Conservation (phyloP, 2,113 vertebrate genomes). For the Tachysurus fulvidraco region DNA sequence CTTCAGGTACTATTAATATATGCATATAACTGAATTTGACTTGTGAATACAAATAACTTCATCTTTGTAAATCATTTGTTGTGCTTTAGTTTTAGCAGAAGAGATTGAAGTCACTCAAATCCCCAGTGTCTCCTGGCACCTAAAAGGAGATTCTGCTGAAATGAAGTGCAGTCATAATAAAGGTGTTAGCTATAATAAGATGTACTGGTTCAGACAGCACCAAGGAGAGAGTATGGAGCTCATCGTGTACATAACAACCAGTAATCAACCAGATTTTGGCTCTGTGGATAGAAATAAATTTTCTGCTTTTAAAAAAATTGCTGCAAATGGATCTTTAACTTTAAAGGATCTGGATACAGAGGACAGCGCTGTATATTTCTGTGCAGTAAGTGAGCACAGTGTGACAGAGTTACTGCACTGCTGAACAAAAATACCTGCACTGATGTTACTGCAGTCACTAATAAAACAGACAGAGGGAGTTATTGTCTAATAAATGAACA, state of each 20-base stretch:
- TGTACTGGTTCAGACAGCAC: slow-evolving; percentile 42
- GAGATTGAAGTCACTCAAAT: slow-evolving; percentile 49
- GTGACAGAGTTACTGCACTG: slow-evolving; percentile 28
- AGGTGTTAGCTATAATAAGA: not conserved
- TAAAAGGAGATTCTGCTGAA: slow-evolving; percentile 31
- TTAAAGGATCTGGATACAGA: slow-evolving; percentile 44
- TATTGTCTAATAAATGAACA: not conserved
- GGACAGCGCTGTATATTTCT: slow-evolving; percentile 51
- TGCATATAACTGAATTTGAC: not conserved
- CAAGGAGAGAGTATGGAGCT: slow-evolving; percentile 9
- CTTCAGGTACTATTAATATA: not conserved
- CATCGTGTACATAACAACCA: slow-evolving; percentile 4
- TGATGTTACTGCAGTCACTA: slow-evolving; percentile 1
- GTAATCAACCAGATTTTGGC: not conserved
- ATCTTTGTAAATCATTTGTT: not conserved
- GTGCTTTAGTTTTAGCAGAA: slow-evolving; percentile 26
- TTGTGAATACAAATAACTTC: not conserved
- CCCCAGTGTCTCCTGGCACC: slow-evolving; percentile 22
- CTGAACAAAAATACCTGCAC: slow-evolving; percentile 46
- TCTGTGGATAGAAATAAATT: not conserved
- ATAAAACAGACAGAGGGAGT: slow-evolving; percentile 7
- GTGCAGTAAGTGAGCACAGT: slow-evolving; percentile 53
- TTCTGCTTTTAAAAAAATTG: not conserved
- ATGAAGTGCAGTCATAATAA: slow-evolving; percentile 26
- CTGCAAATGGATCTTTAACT: slow-evolving; percentile 51